Conservation (phyloP, 2,113 vertebrate genomes). For the Bagarius yarrelli region DNA sequence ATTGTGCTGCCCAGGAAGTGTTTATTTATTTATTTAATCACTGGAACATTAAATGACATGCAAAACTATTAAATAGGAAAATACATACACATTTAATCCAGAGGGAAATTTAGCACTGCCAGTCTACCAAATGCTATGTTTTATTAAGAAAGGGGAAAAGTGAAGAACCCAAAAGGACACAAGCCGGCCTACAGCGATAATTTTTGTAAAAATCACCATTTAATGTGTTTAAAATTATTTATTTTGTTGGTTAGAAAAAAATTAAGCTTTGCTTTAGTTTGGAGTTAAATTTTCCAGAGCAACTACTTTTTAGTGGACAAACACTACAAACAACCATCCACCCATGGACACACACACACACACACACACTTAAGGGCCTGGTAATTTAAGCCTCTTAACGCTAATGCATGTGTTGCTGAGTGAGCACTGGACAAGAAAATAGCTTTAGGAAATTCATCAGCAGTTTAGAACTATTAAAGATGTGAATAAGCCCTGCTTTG, state of each 20-base stretch:
- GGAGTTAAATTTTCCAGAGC: neutral
- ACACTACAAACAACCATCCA: neutral
- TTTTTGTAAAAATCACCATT: too few relatives aligned
- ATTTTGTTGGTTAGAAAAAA: too few relatives aligned
- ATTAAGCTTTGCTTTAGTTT: neutral
- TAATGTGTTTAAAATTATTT: too few relatives aligned
- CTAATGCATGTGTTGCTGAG: conserved; percentile 59
- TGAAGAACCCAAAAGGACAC: neutral
- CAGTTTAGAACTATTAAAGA: conserved; percentile 19
- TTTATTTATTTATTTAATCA: neutral
- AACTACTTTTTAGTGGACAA: neutral
- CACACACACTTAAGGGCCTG: conserved; percentile 19
- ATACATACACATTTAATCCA: neutral
- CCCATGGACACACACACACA: conserved; percentile 4
- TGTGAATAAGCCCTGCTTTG: conserved; percentile 7
- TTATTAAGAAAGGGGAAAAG: neutral
- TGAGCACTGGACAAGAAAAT: conserved; percentile 23
- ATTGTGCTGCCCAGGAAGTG: neutral
- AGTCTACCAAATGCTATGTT: neutral
- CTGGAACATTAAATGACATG: neutral
- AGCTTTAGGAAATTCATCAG: conserved; percentile 30
- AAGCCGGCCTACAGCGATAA: too few relatives aligned
- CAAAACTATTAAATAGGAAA: neutral
- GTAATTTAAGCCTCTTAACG: conserved; percentile 65
- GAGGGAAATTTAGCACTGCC: neutral